Evolutionary conservation across 2,888 invertebrate genomes (phyloP), one percentile per base, ranked within the genome.

Genomic region (Melangyna quadrimaculata): DNA sequence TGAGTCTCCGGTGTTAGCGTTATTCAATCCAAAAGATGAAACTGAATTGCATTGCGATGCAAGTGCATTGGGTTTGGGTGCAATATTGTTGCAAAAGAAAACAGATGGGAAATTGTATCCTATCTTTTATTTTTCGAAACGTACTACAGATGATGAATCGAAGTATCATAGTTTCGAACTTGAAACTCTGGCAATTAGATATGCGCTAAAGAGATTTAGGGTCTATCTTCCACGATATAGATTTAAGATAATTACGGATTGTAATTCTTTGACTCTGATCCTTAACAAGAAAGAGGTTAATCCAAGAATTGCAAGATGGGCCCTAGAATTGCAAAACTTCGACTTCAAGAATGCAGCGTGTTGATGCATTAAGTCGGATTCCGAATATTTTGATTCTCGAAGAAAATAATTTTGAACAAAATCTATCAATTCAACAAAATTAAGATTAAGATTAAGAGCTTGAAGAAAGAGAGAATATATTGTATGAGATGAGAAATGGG

Each of bases 271-370:
- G 5, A 27, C 27, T 27, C 27, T 27, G 27, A 27, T 5, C 3
- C 27, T 27, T 4, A 27, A 27, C 5, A 27, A 27, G 5, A 27
- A 27, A 27, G 27, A 27, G 27, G 27, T 27, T 3, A 27, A 27
- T 27, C 5, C 5, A n/a, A 27, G 27, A 27, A 5, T 5, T 4
- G 3, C 27, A 5, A 5, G 5, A 27, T 27, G 87, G 88, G 88
- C 87, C 1, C 59, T 88, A 14, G 75, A 88, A 43, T 40, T 88
- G 7, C 75, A 88, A 29, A 81, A 88, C 17, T 88, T 73, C 43
- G 75, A 88, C 73, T n/a, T 32, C 32, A 10, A 65, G 65, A 12
- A 86, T 77, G 77, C 61, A 69, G 27, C 77, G 77, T 27, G 77
- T 86, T 3, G 86, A 80, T 48, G 77, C 73, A 14, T 37, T 70